phyloP scores from a whole-genome alignment of 2,888 invertebrate genomes.

The Hypselothyrea guttata region DNA sequence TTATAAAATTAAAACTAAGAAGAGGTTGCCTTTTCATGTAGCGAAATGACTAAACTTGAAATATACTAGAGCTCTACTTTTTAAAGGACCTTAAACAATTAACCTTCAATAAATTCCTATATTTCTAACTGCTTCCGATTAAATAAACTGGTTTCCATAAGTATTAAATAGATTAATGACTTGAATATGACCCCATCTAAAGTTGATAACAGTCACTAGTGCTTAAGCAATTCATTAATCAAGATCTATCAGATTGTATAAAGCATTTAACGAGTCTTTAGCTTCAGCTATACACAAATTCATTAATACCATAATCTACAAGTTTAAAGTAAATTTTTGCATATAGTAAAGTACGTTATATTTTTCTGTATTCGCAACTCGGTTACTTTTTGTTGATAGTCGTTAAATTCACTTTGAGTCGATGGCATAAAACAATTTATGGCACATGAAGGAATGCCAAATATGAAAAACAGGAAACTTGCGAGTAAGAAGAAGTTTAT shows the following conservation, averaged over 20 bases:
- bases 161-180: conserved; percentile 34
- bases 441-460: conserved; percentile 21
- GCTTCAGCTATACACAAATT: neutral
- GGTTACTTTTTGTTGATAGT: conserved; percentile 22
- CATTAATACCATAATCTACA: conserved; percentile 17
- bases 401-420: conserved; percentile 58
- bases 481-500: conserved; percentile 1
- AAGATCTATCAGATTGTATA: conserved; percentile 6
- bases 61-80: too few relatives aligned
- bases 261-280: neutral
- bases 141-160: neutral
- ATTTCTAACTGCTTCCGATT: neutral
- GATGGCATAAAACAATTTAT: conserved; percentile 54
- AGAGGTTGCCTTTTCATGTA: too few relatives aligned
- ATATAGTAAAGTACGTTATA: conserved; percentile 3
- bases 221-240: conserved; percentile 50
- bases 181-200: conserved; percentile 33
- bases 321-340: neutral
- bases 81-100: too few relatives aligned
- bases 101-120: too few relatives aligned
- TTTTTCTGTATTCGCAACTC: conserved; percentile 10
- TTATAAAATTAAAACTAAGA: too few relatives aligned
- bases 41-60: too few relatives aligned
- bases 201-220: conserved; percentile 27
- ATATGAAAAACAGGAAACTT: conserved; percentile 25